phyloP scores from a whole-genome alignment of 2,888 invertebrate species.

The Polia nebulosa region DNA sequence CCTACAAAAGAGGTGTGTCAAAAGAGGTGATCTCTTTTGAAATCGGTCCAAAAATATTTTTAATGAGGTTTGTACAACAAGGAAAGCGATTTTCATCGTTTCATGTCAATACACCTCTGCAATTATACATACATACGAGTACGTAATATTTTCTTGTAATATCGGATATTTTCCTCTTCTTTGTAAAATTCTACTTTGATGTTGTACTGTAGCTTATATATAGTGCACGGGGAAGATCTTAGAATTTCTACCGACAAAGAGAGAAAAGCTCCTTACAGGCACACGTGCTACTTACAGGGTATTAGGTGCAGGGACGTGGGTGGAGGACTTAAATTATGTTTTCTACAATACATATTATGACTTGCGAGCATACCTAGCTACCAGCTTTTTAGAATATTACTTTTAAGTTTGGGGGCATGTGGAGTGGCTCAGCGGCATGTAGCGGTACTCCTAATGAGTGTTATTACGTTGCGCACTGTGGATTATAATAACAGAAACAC shows the following conservation, averaged over 20 bases:
- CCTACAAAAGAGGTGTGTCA: no score
- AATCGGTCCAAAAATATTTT: neutral
- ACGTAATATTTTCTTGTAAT: slow-evolving; percentile 5
- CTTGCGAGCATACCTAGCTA: neutral
- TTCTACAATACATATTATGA: neutral
- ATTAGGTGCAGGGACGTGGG: neutral
- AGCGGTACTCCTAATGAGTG: no score
- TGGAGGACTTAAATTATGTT: neutral
- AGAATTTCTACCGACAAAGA: slow-evolving; percentile 3
- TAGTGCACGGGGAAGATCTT: slow-evolving; percentile 4
- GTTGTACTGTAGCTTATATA: neutral
- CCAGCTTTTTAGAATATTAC: no score
- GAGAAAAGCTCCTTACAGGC: slow-evolving; percentile 40
- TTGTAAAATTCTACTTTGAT: slow-evolving; percentile 10
- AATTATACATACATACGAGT: no score
- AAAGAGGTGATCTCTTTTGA: no score
- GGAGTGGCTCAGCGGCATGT: no score
- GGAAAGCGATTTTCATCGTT: neutral
- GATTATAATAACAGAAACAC: no score
- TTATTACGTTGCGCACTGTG: no score
- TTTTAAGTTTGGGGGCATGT: no score
- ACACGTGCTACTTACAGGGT: neutral
- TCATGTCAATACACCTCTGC: neutral
- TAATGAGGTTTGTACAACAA: neutral
- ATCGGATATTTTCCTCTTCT: neutral